Conservation (phyloP, 1,140 invertebrate genomes). For the Spodoptera litura region DNA sequence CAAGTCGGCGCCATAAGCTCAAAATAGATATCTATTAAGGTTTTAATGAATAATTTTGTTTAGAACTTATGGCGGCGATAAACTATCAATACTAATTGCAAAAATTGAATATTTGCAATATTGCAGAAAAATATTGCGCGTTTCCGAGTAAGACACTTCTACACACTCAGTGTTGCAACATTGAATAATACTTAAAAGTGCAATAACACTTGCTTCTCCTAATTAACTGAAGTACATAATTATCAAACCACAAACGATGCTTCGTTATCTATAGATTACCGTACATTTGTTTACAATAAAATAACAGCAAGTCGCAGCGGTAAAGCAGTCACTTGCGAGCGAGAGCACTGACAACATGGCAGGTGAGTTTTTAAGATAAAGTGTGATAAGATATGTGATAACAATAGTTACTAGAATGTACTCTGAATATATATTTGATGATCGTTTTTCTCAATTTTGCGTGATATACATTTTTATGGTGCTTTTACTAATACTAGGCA, state of each 20-base stretch:
- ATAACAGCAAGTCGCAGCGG: not conserved
- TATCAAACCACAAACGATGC: constrained; percentile 11
- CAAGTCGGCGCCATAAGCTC: too few species aligned
- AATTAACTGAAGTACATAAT: not conserved
- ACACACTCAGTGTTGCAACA: not conserved
- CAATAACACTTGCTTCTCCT: not conserved
- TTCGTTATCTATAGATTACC: constrained; percentile 2
- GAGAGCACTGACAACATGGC: constrained; percentile 50
- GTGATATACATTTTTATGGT: not conserved
- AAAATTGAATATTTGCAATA: too few species aligned
- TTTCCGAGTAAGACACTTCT: too few species aligned
- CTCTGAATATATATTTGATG: constrained; percentile 3
- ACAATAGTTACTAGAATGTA: constrained; percentile 35
- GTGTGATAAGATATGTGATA: constrained; percentile 33
- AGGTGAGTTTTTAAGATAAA: constrained; percentile 52
- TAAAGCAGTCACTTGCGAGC: constrained; percentile 30
- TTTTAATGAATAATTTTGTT: too few species aligned
- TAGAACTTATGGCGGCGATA: too few species aligned
- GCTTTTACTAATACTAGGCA: not conserved
- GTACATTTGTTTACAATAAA: constrained; percentile 27
- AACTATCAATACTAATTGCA: too few species aligned
- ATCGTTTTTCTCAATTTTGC: not conserved
- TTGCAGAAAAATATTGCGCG: too few species aligned
- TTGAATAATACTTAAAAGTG: not conserved
- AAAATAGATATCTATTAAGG: too few species aligned